Percentiles rank a stretch among this genome's conserved stretches.
Evolutionary conservation across 2,888 invertebrate species (phyloP).

Genomic region (Drosophila melanosoma): DNA sequence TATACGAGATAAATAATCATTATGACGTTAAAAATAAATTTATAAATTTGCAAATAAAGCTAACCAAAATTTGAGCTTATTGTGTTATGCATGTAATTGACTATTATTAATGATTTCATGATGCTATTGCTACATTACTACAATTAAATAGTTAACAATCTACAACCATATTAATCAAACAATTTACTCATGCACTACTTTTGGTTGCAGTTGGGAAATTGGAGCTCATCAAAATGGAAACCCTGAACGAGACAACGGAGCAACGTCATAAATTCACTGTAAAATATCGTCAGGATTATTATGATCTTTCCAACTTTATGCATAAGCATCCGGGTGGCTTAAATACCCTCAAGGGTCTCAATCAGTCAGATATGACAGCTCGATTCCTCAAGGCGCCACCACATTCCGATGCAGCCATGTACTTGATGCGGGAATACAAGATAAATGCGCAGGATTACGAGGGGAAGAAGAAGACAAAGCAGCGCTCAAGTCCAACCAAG

Average conservation of each 20-base stretch:
- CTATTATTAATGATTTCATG: conserved; percentile 16
- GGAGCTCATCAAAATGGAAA: conserved; percentile 45
- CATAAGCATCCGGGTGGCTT: conserved; percentile 91
- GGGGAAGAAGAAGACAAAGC: conserved; percentile 3
- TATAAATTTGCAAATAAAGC: neutral
- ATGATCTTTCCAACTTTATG: conserved; percentile 89
- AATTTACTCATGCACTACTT: conserved; percentile 16
- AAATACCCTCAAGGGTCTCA: conserved; percentile 86
- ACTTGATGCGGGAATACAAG: conserved; percentile 84
- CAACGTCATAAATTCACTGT: conserved; percentile 75
- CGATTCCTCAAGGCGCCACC: conserved; percentile 83
- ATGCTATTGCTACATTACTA: neutral
- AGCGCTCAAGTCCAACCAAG: neutral
- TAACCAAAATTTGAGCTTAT: neutral
- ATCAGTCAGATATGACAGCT: conserved; percentile 80
- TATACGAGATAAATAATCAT: neutral
- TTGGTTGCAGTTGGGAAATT: conserved; percentile 50
- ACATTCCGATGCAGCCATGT: conserved; percentile 85
- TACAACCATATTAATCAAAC: neutral
- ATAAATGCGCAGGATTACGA: conserved; percentile 41
- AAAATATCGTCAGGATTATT: conserved; percentile 86
- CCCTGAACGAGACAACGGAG: conserved; percentile 24
- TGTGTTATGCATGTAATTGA: neutral
- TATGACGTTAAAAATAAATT: neutral
- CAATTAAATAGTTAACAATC: conserved; percentile 55